phyloP scores from a whole-genome alignment of 2,888 invertebrate species.

The Caenorhabditis afra region DNA sequence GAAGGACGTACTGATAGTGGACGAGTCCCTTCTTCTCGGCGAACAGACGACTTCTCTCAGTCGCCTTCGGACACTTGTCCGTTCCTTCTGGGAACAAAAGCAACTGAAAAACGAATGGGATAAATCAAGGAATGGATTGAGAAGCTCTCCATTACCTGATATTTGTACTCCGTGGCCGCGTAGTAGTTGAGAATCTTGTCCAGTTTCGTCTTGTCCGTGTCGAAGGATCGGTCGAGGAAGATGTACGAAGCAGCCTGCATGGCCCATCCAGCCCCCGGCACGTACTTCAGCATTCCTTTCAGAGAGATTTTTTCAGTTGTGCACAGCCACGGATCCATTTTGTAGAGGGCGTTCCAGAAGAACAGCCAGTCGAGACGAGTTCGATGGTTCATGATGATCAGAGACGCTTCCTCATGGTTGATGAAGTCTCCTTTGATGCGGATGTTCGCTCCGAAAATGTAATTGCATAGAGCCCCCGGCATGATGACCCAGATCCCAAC shows the following conservation, averaged over 20 bases:
- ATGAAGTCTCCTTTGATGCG: conserved; percentile 76
- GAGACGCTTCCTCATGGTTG: conserved; percentile 85
- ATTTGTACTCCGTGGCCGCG: conserved; percentile 84
- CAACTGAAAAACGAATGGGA: conserved; percentile 84
- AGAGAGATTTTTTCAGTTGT: conserved; percentile 87
- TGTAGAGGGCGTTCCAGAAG: conserved; percentile 89
- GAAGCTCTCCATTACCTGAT: conserved; percentile 81
- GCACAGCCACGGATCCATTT: conserved; percentile 84
- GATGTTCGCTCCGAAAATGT: conserved; percentile 73
- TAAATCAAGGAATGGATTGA: neutral
- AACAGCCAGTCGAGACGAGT: conserved; percentile 90
- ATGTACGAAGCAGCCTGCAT: conserved; percentile 91
- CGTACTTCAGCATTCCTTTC: conserved; percentile 83
- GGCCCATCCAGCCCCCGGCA: conserved; percentile 83
- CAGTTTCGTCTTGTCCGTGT: conserved; percentile 86
- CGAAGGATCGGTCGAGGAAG: conserved; percentile 90
- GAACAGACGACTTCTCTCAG: conserved; percentile 86
- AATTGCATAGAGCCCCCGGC: conserved; percentile 76
- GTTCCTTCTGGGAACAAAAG: conserved; percentile 92
- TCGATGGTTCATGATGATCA: conserved; percentile 91
- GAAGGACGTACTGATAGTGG: conserved; percentile 87
- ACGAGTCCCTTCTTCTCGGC: conserved; percentile 84
- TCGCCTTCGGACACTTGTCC: conserved; percentile 87
- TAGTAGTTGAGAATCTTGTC: conserved; percentile 87
- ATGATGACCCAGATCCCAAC: conserved; percentile 79